Conservation (phyloP, 2,888 invertebrate genomes). For the Drosophila affinis region DNA sequence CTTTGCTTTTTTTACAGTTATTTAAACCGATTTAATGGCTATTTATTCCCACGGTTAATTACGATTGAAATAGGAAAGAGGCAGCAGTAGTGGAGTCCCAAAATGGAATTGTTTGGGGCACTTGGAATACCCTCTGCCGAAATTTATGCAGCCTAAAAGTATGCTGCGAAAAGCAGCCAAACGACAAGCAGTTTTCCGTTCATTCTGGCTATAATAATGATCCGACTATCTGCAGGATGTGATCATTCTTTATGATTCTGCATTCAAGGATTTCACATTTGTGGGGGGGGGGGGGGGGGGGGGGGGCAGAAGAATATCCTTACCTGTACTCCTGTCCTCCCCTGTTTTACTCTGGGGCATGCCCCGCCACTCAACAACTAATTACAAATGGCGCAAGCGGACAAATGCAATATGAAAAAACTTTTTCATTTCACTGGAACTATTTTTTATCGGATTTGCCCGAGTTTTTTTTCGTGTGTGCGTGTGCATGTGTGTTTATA, state of each 20-base stretch:
- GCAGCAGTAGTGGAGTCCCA: not conserved
- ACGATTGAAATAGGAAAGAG: constrained; percentile 19
- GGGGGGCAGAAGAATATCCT: no score
- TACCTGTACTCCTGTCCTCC: no score
- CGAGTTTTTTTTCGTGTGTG: not conserved
- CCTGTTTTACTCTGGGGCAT: no score
- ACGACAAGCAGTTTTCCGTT: no score
- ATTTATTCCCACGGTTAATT: constrained; percentile 70
- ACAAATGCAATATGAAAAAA: constrained; percentile 14
- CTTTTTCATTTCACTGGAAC: constrained; percentile 19
- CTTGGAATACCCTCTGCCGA: not conserved
- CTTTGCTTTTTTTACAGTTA: constrained; percentile 57
- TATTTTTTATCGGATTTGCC: not conserved
- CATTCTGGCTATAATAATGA: no score
- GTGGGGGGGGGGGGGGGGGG: no score
- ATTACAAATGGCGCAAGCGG: constrained; percentile 36
- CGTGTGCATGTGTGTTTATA: not conserved
- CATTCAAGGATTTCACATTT: not conserved
- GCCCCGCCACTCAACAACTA: constrained; percentile 32
- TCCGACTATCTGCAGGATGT: no score
- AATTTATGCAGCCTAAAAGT: no score
- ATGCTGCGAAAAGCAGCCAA: no score
- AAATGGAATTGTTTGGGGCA: constrained; percentile 5
- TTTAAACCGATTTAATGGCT: constrained; percentile 68
- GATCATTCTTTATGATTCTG: not conserved